Conservation (phyloP, 2,888 invertebrate species). For the Ctena decussata region DNA sequence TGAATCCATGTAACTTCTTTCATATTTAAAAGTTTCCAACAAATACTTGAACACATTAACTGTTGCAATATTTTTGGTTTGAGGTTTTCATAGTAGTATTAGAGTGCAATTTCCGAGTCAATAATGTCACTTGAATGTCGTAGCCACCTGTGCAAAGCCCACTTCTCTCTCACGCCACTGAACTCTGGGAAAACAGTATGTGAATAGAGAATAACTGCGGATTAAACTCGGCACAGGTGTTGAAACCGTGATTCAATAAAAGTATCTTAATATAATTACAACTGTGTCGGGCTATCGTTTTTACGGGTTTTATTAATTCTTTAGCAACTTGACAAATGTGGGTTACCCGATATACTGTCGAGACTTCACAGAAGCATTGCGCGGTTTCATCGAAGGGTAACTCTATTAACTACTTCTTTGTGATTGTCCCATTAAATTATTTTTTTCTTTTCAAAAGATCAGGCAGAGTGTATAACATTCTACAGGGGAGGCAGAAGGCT, state of each 20-base stretch:
- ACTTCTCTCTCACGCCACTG: not conserved
- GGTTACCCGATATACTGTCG: not conserved
- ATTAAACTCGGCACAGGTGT: slow-evolving; percentile 49
- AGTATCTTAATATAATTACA: slow-evolving; percentile 3
- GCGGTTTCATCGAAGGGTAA: slow-evolving; percentile 8
- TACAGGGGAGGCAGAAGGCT: too few relatives aligned
- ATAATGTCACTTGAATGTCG: not conserved
- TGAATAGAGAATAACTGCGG: slow-evolving; percentile 16
- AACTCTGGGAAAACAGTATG: not conserved
- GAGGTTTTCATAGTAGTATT: not conserved
- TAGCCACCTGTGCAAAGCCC: not conserved
- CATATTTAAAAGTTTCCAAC: not conserved
- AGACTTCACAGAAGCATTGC: not conserved
- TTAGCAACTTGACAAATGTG: not conserved
- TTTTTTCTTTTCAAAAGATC: not conserved
- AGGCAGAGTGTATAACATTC: too few relatives aligned
- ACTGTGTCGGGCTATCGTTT: not conserved
- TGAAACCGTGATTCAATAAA: slow-evolving; percentile 14
- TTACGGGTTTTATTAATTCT: not conserved
- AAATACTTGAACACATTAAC: not conserved
- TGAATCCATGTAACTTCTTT: too few relatives aligned
- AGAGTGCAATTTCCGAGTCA: not conserved
- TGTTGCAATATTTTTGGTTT: not conserved
- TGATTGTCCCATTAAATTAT: slow-evolving; percentile 44
- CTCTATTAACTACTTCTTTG: slow-evolving; percentile 42